Evolutionary conservation across 2,888 invertebrate species (phyloP).

Genomic region (Acleris sparsana): DNA sequence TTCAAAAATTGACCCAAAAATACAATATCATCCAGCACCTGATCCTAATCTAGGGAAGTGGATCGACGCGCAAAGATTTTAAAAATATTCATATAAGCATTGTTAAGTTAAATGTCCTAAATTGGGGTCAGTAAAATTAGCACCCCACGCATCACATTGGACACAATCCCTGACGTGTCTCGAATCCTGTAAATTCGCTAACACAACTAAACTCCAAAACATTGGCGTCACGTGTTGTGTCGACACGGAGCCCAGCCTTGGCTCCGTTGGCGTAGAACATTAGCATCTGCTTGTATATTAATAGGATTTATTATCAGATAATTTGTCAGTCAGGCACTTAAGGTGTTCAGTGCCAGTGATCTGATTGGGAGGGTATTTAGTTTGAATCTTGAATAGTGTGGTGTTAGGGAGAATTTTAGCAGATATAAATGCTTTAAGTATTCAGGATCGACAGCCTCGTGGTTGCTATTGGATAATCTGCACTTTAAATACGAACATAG

Average conservation of each 20-base stretch:
- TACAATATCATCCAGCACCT: too few relatives aligned
- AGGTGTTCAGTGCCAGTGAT: too few relatives aligned
- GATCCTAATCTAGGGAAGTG: neutral
- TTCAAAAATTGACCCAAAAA: too few relatives aligned
- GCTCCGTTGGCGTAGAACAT: slow-evolving; percentile 12
- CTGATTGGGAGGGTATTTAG: too few relatives aligned
- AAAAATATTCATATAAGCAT: neutral
- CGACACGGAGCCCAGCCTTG: slow-evolving; percentile 32
- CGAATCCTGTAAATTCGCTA: slow-evolving; percentile 2
- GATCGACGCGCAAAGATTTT: neutral
- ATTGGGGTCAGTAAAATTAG: slow-evolving; percentile 24
- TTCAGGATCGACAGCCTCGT: too few relatives aligned
- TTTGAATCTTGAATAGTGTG: neutral
- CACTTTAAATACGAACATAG: too few relatives aligned
- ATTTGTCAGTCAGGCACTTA: neutral
- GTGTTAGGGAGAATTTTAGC: too few relatives aligned
- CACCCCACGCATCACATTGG: slow-evolving; percentile 11
- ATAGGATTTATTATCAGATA: slow-evolving; percentile 17
- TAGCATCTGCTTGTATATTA: slow-evolving; percentile 25
- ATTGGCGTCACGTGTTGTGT: slow-evolving; percentile 8
- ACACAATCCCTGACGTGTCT: slow-evolving; percentile 29
- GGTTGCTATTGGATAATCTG: too few relatives aligned
- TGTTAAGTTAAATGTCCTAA: neutral
- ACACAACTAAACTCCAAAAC: neutral
- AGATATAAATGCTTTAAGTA: too few relatives aligned